phyloP scores from a whole-genome alignment of 2,113 vertebrate genomes.

The Microtus richardsoni region DNA sequence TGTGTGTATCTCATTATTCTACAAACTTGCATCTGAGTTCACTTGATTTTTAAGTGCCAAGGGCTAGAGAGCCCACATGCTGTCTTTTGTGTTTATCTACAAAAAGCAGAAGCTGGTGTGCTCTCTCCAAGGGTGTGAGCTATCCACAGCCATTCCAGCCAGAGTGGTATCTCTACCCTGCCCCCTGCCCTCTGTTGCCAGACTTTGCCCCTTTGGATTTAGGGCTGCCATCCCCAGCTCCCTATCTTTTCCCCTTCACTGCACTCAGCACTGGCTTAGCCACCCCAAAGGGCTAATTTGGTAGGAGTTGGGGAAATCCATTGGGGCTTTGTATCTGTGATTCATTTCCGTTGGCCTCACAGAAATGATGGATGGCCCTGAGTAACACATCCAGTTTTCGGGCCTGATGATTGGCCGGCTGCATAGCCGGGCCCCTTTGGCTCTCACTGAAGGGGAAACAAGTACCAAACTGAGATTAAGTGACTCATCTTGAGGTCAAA shows the following conservation, averaged over 20 bases:
- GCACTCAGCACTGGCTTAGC: not conserved
- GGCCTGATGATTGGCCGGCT: conserved; percentile 55
- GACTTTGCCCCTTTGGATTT: not conserved
- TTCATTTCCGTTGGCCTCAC: conserved; percentile 49
- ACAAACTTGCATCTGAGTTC: not conserved
- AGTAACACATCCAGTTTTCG: conserved; percentile 53
- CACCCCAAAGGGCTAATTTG: not conserved
- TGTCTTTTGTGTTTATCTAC: conserved; percentile 17
- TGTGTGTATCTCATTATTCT: not conserved
- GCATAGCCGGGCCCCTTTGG: conserved; percentile 41
- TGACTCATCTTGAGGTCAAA: conserved; percentile 76
- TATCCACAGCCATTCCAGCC: not conserved
- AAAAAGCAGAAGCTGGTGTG: not conserved
- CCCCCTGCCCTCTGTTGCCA: not conserved
- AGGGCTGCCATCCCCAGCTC: not conserved
- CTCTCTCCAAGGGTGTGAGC: not conserved
- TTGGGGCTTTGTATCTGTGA: conserved; percentile 28
- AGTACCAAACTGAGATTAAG: conserved; percentile 70
- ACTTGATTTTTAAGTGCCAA: not conserved
- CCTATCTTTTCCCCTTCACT: conserved; percentile 2
- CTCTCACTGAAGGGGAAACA: conserved; percentile 57
- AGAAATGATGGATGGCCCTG: conserved; percentile 33
- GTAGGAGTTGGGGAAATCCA: not conserved
- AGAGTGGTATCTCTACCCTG: not conserved
- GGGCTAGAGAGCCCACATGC: not conserved